phyloP scores from a whole-genome alignment of 2,797 vertebrate species.

The Chaetodon trifasciatus region DNA sequence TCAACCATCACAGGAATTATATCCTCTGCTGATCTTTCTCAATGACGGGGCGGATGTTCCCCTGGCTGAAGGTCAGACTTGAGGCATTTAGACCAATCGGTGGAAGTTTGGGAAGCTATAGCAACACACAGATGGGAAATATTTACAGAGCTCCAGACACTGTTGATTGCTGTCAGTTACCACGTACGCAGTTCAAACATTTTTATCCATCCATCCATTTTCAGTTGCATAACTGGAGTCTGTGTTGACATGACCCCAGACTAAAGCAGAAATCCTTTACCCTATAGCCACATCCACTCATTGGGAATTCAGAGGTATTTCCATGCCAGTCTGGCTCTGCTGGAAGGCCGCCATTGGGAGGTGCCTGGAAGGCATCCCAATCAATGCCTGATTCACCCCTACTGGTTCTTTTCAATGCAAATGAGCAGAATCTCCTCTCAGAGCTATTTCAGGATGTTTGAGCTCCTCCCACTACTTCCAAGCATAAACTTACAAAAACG shows the following conservation, averaged over 20 bases:
- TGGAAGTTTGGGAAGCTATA: not conserved
- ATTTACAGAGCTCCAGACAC: not conserved
- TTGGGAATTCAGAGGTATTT: constrained; percentile 37
- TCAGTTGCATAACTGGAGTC: not conserved
- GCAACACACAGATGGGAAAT: not conserved
- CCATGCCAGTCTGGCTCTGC: constrained; percentile 34
- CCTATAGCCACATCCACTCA: constrained; percentile 27
- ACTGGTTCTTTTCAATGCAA: constrained; percentile 44
- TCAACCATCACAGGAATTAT: not conserved
- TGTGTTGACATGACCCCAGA: constrained; percentile 14
- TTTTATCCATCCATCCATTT: constrained; percentile 10
- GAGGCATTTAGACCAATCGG: not conserved
- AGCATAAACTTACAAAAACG: constrained; percentile 1
- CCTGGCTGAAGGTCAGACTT: not conserved
- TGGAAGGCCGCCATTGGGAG: constrained; percentile 41
- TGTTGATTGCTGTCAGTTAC: not conserved
- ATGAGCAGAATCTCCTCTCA: constrained; percentile 30
- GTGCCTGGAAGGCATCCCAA: constrained; percentile 53
- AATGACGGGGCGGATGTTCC: not conserved
- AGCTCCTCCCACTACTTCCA: constrained; percentile 1
- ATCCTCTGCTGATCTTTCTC: not conserved
- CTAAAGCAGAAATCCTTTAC: constrained; percentile 23
- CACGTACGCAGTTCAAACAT: not conserved
- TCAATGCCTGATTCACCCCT: constrained; percentile 48
- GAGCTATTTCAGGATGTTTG: constrained; percentile 29